Percentiles rank a stretch among this genome's conserved stretches.
Evolutionary conservation across 1,140 invertebrate genomes (phyloP).

Genomic region (Cyrtorhinus lividipennis): DNA sequence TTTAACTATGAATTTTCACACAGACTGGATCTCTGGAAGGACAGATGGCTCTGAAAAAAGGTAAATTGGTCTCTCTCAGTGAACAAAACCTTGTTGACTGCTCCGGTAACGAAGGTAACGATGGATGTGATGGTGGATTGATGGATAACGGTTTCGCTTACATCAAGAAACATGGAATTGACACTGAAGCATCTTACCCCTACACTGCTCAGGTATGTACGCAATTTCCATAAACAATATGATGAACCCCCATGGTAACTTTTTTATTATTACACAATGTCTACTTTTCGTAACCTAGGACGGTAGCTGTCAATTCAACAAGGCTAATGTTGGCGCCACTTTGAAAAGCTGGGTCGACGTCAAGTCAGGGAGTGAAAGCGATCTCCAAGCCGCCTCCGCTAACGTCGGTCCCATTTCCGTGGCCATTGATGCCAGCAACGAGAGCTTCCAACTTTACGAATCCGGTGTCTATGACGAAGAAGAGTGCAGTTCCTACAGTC

Average conservation of each 20-base stretch:
- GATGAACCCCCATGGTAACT: background rate
- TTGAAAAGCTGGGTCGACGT: slow-evolving; percentile 74
- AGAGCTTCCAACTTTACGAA: slow-evolving; percentile 63
- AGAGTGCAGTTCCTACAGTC: slow-evolving; percentile 41
- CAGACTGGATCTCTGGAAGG: slow-evolving; percentile 89
- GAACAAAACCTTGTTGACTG: slow-evolving; percentile 98
- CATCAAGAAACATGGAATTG: slow-evolving; percentile 77
- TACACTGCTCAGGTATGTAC: slow-evolving; percentile 36
- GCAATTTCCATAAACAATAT: background rate
- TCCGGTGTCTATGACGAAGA: slow-evolving; percentile 54
- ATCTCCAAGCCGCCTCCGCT: slow-evolving; percentile 56
- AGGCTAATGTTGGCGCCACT: slow-evolving; percentile 55
- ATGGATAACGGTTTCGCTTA: slow-evolving; percentile 91
- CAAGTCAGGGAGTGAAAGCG: slow-evolving; percentile 46
- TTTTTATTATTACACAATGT: background rate
- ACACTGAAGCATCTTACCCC: slow-evolving; percentile 83
- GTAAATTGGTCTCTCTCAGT: slow-evolving; percentile 73
- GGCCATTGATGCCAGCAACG: slow-evolving; percentile 65
- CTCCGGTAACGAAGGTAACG: slow-evolving; percentile 74
- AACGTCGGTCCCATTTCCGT: slow-evolving; percentile 59
- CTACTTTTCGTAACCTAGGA: slow-evolving; percentile 28
- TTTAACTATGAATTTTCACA: no score
- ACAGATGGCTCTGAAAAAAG: slow-evolving; percentile 76
- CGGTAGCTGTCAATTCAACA: slow-evolving; percentile 49
- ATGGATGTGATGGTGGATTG: slow-evolving; percentile 88